A percentile compares a stretch with the other conserved stretches of the same genome.
These are phyloP conservation scores for Drosophila rubida DNA, from an alignment of 2,888 invertebrate genomes.

Conservation along the genomic window DNA sequence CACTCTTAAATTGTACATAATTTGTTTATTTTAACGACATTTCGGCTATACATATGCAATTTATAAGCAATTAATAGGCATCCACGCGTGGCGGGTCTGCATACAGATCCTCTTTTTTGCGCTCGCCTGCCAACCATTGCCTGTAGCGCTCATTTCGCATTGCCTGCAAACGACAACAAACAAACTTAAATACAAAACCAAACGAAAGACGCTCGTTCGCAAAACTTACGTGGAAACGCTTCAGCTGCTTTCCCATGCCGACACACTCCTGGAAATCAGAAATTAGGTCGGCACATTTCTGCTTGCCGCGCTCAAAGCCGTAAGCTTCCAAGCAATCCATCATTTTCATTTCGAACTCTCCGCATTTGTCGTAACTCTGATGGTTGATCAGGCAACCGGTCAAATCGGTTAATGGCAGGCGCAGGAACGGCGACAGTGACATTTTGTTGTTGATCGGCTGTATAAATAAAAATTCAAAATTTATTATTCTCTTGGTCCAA, in stretches of 20 bases:
- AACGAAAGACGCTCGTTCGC: not conserved
- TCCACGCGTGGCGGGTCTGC: constrained; percentile 86
- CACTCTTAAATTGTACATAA: constrained; percentile 20
- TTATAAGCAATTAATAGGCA: constrained; percentile 85
- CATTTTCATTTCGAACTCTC: constrained; percentile 88
- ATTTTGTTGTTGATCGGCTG: constrained; percentile 82
- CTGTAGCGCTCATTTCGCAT: constrained; percentile 88
- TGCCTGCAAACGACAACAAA: constrained; percentile 83
- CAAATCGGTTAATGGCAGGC: constrained; percentile 90
- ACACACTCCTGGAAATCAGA: constrained; percentile 91
- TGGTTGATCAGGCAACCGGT: constrained; percentile 88
- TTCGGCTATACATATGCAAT: constrained; percentile 51
- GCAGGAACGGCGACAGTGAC: constrained; percentile 88
- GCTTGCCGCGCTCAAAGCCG: constrained; percentile 88
- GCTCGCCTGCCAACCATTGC: constrained; percentile 87
- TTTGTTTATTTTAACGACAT: constrained; percentile 69
- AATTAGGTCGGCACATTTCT: constrained; percentile 88
- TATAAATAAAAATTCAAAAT: not conserved
- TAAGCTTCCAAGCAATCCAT: constrained; percentile 93
- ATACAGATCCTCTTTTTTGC: constrained; percentile 86
- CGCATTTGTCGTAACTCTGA: constrained; percentile 89
- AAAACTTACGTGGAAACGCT: constrained; percentile 86
- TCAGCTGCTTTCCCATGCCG: constrained; percentile 86
- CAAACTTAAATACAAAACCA: not conserved
- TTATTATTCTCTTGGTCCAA: constrained; percentile 3